Evolutionary conservation across 2,113 vertebrate species (phyloP).

Genomic region (Sciurus niger): DNA sequence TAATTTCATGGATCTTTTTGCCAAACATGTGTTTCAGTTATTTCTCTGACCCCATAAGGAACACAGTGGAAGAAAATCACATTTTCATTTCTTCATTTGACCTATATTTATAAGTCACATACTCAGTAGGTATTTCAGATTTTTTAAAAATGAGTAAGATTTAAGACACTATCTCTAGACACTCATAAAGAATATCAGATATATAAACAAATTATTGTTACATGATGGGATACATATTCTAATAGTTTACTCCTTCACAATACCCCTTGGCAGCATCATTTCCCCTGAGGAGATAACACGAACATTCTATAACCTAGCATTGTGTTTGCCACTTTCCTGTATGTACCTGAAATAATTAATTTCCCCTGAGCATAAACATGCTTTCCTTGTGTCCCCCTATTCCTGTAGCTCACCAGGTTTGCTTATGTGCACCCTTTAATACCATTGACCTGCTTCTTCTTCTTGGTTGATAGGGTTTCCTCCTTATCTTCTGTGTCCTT

Average conservation of each 20-base stretch:
- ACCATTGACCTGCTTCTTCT: neutral
- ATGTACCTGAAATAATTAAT: neutral
- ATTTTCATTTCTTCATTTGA: neutral
- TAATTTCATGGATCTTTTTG: neutral
- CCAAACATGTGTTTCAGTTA: neutral
- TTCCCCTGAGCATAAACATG: neutral
- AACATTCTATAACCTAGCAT: neutral
- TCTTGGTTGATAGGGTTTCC: neutral
- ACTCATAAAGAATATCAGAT: neutral
- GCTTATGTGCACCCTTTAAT: neutral
- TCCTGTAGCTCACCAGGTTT: neutral
- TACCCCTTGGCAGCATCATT: neutral
- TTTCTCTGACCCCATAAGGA: neutral
- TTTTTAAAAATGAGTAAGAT: neutral
- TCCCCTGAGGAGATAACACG: neutral
- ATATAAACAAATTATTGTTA: neutral
- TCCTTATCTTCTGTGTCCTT: neutral
- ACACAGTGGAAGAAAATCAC: neutral
- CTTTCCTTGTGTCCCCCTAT: neutral
- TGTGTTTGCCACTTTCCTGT: neutral
- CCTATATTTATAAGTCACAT: neutral
- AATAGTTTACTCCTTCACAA: neutral
- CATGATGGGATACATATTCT: neutral
- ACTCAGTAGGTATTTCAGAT: neutral
- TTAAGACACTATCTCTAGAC: neutral